Base-by-base conservation (phyloP, 1,140 invertebrate species). In the Pteromalus puparum region DNA sequence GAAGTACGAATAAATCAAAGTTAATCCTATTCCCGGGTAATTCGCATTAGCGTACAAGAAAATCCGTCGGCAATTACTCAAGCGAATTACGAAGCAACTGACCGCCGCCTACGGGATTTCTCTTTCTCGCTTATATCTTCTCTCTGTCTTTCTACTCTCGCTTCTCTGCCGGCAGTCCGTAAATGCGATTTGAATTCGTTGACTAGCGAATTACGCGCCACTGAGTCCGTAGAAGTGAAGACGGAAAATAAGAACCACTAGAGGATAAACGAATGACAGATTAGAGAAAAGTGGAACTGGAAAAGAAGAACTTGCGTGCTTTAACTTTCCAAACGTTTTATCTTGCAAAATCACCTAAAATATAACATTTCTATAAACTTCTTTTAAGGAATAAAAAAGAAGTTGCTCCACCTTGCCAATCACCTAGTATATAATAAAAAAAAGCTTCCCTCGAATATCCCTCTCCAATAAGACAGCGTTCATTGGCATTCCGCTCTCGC, bases 161-260 rank as follows among this genome's bases (percentile, higher is more conserved):
- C n/a, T 81, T 38, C 15, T 76, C 12, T 73, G 61, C 24, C 18
- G 26, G n/a, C 4, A 61, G 53, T 82, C 61, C 53, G 38, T n/a
- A 76, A 83, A 79, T 74, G 68, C 30, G 6, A 84, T 80, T 79
- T 70, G 76, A 79, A 80, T 74, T 73, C 61, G 24, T 84, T 67
- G 82, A n/a, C 42, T n/a, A n/a, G 67, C 12, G 67, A 77, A 77
- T 83, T 78, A 79, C 61, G 21, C 1, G 68, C 30, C 21, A n/a
- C 77, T 28, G 46, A 61, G 67, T 70, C 26, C 67, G 24, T 2
- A 26, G 65, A 68, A 68, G 24, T 26, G 65, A 53, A 15, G 21
- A 18, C 26, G 30, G 46, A 61, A 70, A 74, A 42, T 30, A 53
- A 74, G 34, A 73, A 53, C 30, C 30, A 34, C 18, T 3, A 3